Base-by-base conservation (phyloP, 2,888 invertebrate species). In the Cremastobaeus sp. region DNA sequence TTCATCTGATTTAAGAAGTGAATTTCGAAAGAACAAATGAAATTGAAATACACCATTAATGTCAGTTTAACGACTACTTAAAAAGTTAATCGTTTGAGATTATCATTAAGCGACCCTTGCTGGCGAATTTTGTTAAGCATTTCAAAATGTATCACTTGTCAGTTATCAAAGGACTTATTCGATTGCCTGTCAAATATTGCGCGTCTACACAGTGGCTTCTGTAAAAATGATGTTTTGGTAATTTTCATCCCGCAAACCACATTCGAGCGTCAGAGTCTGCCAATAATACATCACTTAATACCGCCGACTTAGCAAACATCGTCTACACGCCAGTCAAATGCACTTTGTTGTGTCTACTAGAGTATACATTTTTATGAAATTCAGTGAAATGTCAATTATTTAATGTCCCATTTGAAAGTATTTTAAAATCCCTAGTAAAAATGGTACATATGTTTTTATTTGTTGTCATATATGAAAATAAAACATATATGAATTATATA, bases 131-230 rank as follows among this genome's bases (percentile, higher is more conserved):
- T 28, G 11, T 30, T 30, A 59, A 28, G 37, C 34, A 28, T 17
- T 32, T 32, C 41, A 32, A n/a, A 20, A 30, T 17, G 41, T 6
- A 57, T 74, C 45, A 68, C 52, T 62, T 30, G 12, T 18, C 32
- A 41, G 62, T 62, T 68, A 59, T 28, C 39, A 32, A 59, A 50
- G 18, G 52, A 68, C 57, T 75, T 54, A 68, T 66, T 66, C 52
- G 68, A 75, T 75, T 71, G 62, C 57, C 62, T 39, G 54, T 60
- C 48, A 34, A 48, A 37, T 68, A 48, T 64, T 32, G 37, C 25
- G 62, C 45, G 39, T 47, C 32, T 54, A n/a, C 57, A 35, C 20
- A 50, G 50, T 68, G 50, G 41, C 41, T 32, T 37, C 12, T 14
- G 15, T 28, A 62, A 52, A 64, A 57, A 57, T 64, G 50, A 50